Conservation (phyloP, 2,113 vertebrate genomes). For the Onychorhynchus coronatus region DNA sequence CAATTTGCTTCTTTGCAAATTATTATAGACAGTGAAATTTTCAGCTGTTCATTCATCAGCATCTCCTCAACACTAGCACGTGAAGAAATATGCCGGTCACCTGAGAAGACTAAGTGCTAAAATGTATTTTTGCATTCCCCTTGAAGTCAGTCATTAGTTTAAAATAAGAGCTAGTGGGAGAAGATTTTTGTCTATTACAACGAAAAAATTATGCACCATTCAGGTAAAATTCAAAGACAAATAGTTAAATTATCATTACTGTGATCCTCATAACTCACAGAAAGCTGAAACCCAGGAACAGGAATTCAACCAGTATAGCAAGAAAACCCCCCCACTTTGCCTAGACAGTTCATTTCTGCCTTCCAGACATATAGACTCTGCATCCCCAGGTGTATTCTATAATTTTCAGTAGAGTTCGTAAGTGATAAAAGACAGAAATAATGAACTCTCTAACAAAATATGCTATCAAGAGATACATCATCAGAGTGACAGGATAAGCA, state of each 20-base stretch:
- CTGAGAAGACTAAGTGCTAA: background rate
- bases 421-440: slow-evolving; percentile 36
- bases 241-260: background rate
- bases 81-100: background rate
- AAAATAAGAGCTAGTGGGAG: background rate
- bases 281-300: background rate
- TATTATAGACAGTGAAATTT: background rate
- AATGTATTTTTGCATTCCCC: background rate
- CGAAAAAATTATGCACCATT: fast-evolving
- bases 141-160: background rate
- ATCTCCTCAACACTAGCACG: background rate
- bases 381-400: background rate
- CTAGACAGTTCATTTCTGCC: background rate
- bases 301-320: background rate
- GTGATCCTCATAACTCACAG: background rate
- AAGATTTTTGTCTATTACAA: background rate
- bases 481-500: background rate
- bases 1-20: background rate
- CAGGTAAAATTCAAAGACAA: background rate
- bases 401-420: slow-evolving; percentile 17
- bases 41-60: background rate
- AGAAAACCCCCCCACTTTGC: background rate
- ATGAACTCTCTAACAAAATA: slow-evolving; percentile 47
- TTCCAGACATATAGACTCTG: slow-evolving; percentile 9
- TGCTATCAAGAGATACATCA: slow-evolving; percentile 6